Conservation (phyloP, 1,140 invertebrate species). For the Rhyzopertha dominica region DNA sequence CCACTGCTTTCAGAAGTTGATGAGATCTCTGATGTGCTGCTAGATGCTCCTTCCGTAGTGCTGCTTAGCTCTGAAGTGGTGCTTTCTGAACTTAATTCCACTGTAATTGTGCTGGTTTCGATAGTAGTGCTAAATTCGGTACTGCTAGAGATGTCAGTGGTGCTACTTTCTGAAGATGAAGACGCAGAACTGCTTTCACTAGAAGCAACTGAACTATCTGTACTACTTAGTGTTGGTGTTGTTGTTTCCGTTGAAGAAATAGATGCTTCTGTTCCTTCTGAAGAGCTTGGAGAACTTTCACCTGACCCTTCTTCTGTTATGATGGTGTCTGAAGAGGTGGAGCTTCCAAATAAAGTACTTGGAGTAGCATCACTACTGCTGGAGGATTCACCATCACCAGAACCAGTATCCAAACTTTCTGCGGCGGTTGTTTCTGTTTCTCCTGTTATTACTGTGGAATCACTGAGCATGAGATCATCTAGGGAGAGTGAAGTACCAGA, state of each 20-base stretch:
- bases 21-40: background rate
- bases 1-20: constrained; percentile 18
- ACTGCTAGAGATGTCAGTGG: too few species aligned
- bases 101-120: constrained; percentile 12
- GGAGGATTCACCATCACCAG: constrained; percentile 30
- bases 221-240: constrained; percentile 14
- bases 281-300: constrained; percentile 10
- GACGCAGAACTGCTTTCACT: constrained; percentile 3
- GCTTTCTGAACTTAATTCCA: constrained; percentile 15
- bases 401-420: constrained; percentile 25
- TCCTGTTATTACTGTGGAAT: constrained; percentile 45
- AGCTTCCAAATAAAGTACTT: constrained; percentile 3
- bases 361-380: constrained; percentile 2
- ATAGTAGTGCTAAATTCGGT: constrained; percentile 14
- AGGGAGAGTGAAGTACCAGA: constrained; percentile 43
- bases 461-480: constrained; percentile 60
- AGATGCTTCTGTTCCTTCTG: constrained; percentile 14
- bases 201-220: constrained; percentile 17
- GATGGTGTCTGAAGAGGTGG: constrained; percentile 2
- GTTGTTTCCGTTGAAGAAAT: constrained; percentile 13
- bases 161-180: constrained; percentile 15
- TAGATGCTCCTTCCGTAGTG: constrained; percentile 14
- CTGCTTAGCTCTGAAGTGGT: constrained; percentile 10
- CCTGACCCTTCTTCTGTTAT: constrained; percentile 1
- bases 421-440: constrained; percentile 20